Percentiles rank a stretch among this genome's conserved stretches.
Conservation (phyloP, 2,888 invertebrate species). For the Diarsia brunnea region DNA sequence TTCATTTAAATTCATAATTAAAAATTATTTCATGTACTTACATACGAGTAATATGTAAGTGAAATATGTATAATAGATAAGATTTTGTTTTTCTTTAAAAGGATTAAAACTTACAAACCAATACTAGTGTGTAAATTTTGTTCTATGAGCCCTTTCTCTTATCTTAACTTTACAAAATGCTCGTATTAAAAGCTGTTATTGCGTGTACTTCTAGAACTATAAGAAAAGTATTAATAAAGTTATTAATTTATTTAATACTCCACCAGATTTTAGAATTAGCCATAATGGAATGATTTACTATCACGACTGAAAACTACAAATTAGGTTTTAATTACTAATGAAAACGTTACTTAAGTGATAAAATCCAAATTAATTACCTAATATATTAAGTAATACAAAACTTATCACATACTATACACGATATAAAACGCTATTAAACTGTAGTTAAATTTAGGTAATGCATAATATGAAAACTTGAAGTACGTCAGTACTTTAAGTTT, state of each 20-base stretch:
- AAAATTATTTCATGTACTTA: too few relatives aligned
- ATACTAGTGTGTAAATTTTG: too few relatives aligned
- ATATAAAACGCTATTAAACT: conserved; percentile 18
- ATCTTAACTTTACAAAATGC: too few relatives aligned
- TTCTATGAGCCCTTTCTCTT: too few relatives aligned
- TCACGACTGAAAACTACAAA: conserved; percentile 27
- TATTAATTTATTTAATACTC: background rate
- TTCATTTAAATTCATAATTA: too few relatives aligned
- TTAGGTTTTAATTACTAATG: conserved; percentile 22
- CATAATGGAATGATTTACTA: conserved; percentile 1
- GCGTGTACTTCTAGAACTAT: background rate
- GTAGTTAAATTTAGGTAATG: conserved; percentile 7
- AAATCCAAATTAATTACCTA: conserved; percentile 10
- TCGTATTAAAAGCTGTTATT: conserved; percentile 1
- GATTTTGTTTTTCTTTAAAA: too few relatives aligned
- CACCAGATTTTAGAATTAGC: background rate
- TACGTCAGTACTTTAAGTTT: background rate
- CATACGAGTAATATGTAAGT: too few relatives aligned
- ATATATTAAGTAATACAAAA: conserved; percentile 20
- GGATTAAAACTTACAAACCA: too few relatives aligned
- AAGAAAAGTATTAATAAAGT: background rate
- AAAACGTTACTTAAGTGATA: conserved; percentile 21
- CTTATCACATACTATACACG: conserved; percentile 17
- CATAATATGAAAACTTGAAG: too few relatives aligned
- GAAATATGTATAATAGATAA: too few relatives aligned